Evolutionary conservation across 2,888 invertebrate species (phyloP), one percentile per base, ranked within the genome.

Genomic region (Hetaerina titia): DNA sequence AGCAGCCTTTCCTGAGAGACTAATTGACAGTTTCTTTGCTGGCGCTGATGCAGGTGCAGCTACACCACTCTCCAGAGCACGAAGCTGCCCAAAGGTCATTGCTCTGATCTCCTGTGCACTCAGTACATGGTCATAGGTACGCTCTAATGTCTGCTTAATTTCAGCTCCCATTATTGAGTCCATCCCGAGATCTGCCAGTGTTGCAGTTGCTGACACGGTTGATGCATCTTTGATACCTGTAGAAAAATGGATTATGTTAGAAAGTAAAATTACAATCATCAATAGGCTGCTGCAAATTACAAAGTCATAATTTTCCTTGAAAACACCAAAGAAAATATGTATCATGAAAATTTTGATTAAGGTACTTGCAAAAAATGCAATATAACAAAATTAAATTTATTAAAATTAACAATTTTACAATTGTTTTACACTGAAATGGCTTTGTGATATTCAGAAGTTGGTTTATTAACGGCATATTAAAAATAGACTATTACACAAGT

Each of bases 131-230:
- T 99, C 99, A 97, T 98, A 99, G 96, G 98, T 98, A 95, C 99
- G 97, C 97, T 99, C 99, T 95, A 99, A 97, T 0, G 99, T 98
- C 97, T 99, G 99, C 97, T 99, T 99, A 96, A 99, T 99, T 97
- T 99, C 99, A 2, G 99, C 99, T 90, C 99, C 99, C 99, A 99
- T 99, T 96, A 99, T 97, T 2, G 99, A 99, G 96, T 99, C 99
- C 98, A 99, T 99, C 95, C 99, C 99, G 87, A 99, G 97, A 97
- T 99, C 99, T 60, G 99, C 99, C 90, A 99, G 97, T 88, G 98
- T 98, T 8, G 98, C 98, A 60, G 97, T 97, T 88, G 98, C 97
- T 95, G 98, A 98, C 63, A 99, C 97, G 95, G 98, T 98, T 96
- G 98, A 98, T 0, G 98, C 97, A 96, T 99, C 99, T 96, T 99